Base-by-base conservation (phyloP, 1,140 invertebrate species). In the Cylas formicarius region DNA sequence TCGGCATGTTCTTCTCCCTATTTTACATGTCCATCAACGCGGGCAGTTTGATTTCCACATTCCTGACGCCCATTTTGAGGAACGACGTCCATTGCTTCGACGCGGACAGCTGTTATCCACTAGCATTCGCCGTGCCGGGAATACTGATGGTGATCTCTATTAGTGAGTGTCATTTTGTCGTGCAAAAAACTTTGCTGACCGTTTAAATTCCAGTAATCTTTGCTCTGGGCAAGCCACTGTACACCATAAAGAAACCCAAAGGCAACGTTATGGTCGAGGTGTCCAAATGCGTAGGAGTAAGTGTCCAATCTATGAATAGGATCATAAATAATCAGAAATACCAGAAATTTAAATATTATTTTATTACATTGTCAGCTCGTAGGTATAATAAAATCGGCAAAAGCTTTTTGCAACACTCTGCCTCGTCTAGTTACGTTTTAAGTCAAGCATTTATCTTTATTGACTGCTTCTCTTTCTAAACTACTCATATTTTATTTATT, bases 1-100 rank as follows among this genome's bases (percentile, higher is more conserved):
- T 94, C 26, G 75, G 78, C 1, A 79, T 78, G 40, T 97, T 91
- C 69, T 97, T 97, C 67, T 94, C 90, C 0, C 67, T 94, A 0
- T 97, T 95, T 65, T 96, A 96, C 69, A 90, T 95, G 54, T 75
- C 89, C 19, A 95, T 97, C 54, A 96, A 97, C 60, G 77, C 86
- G 2, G 94, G 93, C 3, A 90, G 87, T 48, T 74, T 94, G 29
- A 72, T 97, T 10, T 95, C 91, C 0, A 93, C 87, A 0, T 82
- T 91, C 32, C 52, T 97, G 0, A 95, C 92, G 0, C 94, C 94
- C 0, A 76, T 92, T 18, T 67, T 98, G 4, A 77, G 86, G 48
- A 78, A 81, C 26, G 81, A 90, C 57, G 75, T 92, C 0, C 63
- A 80, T 16, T 97, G 93, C 63, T 88, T 93, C 52, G 86, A 77